Percentiles rank a stretch among this genome's conserved stretches.
Evolutionary conservation across 2,888 invertebrate genomes (phyloP).

Genomic region (Heteropelma amictum): DNA sequence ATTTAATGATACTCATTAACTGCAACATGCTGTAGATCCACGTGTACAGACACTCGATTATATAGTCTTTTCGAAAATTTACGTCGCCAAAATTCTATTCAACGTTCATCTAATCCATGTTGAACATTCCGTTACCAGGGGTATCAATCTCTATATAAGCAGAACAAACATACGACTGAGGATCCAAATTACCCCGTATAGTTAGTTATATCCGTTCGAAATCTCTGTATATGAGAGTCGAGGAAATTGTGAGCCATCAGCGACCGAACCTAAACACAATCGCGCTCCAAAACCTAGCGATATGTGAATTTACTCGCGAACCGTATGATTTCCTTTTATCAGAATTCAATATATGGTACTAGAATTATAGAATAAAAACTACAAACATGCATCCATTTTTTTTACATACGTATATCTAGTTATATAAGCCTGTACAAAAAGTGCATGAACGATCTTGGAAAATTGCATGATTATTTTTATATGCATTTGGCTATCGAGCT

Average conservation of each 20-base stretch:
- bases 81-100: constrained; percentile 34
- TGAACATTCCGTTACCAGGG: background rate
- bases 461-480: too few species aligned
- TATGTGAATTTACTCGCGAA: constrained; percentile 6
- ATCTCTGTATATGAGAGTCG: background rate
- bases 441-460: too few species aligned
- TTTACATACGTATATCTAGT: too few species aligned
- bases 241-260: constrained; percentile 5
- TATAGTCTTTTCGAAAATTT: constrained; percentile 34
- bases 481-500: too few species aligned
- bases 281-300: background rate
- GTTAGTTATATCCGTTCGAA: too few species aligned
- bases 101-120: constrained; percentile 8
- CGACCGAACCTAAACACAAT: constrained; percentile 3
- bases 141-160: background rate
- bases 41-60: background rate
- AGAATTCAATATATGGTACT: too few species aligned
- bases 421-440: too few species aligned
- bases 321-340: constrained; percentile 2
- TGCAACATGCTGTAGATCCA: constrained; percentile 16
- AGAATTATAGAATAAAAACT: background rate
- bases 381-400: background rate
- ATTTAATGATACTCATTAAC: constrained; percentile 64
- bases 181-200: too few species aligned
- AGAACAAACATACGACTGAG: background rate